phyloP scores from a whole-genome alignment of 2,113 vertebrate genomes.

The Bettongia penicillata region DNA sequence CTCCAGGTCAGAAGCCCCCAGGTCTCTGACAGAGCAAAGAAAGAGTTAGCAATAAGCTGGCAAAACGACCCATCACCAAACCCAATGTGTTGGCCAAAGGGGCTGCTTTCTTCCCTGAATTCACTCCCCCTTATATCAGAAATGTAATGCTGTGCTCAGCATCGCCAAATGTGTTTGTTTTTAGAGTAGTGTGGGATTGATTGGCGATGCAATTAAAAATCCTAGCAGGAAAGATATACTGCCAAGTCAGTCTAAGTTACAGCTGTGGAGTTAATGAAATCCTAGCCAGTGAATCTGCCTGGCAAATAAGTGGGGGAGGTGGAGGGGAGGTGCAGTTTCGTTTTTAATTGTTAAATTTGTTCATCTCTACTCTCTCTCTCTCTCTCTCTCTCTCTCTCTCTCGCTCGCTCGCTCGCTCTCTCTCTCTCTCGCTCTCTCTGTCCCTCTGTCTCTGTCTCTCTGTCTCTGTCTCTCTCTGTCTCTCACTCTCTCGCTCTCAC shows the following conservation, averaged over 20 bases:
- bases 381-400: too few species aligned
- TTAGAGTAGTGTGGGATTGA: background rate
- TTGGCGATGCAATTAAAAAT: background rate
- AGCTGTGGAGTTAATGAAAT: constrained; percentile 9
- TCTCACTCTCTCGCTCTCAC: too few species aligned
- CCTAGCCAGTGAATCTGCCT: background rate
- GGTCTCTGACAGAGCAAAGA: background rate
- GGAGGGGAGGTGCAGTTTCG: background rate
- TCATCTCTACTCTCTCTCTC: background rate
- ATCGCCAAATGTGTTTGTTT: background rate
- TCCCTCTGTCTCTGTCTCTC: too few species aligned
- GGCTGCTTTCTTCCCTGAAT: background rate
- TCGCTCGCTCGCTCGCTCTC: too few species aligned
- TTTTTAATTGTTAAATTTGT: background rate
- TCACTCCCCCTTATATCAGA: background rate
- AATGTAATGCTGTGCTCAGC: background rate
- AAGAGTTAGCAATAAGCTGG: background rate
- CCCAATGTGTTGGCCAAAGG: background rate
- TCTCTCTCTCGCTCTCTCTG: too few species aligned
- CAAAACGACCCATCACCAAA: background rate
- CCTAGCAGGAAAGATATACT: constrained; percentile 16
- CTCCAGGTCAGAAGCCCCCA: background rate
- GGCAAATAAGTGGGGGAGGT: background rate
- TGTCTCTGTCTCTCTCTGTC: too few species aligned
- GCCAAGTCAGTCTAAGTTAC: constrained; percentile 8